Conservation (phyloP, 2,888 invertebrate species). For the Caenorhabditis imperialis region DNA sequence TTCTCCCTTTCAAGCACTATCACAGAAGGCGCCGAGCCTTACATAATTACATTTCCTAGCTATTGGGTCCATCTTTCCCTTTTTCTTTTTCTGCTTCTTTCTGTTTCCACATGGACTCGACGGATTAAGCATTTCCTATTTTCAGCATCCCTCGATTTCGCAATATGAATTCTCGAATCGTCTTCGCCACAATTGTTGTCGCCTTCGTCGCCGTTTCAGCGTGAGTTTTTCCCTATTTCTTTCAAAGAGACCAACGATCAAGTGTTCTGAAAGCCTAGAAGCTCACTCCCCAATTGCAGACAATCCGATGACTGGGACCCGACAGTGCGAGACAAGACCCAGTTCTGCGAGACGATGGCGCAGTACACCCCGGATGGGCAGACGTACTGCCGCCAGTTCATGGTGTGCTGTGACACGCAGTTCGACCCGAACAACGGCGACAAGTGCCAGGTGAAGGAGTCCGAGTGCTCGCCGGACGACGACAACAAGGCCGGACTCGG, state of each 20-base stretch:
- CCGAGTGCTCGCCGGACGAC: conserved; percentile 29
- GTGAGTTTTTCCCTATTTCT: conserved; percentile 13
- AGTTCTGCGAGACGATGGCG: conserved; percentile 39
- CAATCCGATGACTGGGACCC: conserved; percentile 52
- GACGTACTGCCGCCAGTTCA: conserved; percentile 44
- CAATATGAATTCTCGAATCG: conserved; percentile 32
- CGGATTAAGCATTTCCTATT: conserved; percentile 7
- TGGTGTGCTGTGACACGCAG: conserved; percentile 39
- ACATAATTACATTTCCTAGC: conserved; percentile 43
- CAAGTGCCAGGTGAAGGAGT: conserved; percentile 53
- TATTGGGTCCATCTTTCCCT: conserved; percentile 21
- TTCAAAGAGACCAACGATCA: background rate
- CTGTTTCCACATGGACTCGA: background rate
- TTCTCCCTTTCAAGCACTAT: conserved; percentile 25
- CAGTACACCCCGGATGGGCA: conserved; percentile 22
- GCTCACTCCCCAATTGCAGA: conserved; percentile 29
- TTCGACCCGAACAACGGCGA: conserved; percentile 62
- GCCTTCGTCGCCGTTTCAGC: conserved; percentile 24
- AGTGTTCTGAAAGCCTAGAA: background rate
- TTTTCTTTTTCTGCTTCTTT: conserved; percentile 6
- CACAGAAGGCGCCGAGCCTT: conserved; percentile 23
- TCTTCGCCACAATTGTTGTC: conserved; percentile 29
- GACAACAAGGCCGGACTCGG: conserved; percentile 30
- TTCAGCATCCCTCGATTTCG: conserved; percentile 3
- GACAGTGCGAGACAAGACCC: conserved; percentile 42